Percentiles rank a stretch among this genome's conserved stretches.
phyloP scores from a whole-genome alignment of 2,797 vertebrate species.

The Acridotheres tristis region DNA sequence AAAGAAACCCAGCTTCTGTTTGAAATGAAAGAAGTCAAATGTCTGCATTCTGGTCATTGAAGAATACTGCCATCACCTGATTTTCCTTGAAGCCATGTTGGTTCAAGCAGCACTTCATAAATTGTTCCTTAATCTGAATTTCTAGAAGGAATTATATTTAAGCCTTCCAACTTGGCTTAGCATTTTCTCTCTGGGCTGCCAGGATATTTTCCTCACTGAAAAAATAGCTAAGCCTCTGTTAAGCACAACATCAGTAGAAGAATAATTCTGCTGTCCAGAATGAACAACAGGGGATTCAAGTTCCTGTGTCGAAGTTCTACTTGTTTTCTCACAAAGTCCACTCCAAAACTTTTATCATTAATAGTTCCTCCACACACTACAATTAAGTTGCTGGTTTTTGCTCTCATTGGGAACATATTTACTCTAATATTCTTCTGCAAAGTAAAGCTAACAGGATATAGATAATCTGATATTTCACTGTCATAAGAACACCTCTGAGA shows the following conservation, averaged over 20 bases:
- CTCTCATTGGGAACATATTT: not conserved
- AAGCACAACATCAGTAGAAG: slow-evolving; percentile 30
- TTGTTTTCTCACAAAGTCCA: slow-evolving; percentile 10
- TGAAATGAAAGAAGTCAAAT: not conserved
- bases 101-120: slow-evolving; percentile 59
- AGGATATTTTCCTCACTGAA: slow-evolving; percentile 36
- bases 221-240: slow-evolving; percentile 58
- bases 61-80: slow-evolving; percentile 14
- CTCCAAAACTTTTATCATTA: not conserved
- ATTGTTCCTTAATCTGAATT: slow-evolving; percentile 61
- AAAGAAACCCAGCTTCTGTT: not conserved
- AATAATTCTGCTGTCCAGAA: slow-evolving; percentile 41
- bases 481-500: accelerated
- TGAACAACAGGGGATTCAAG: not conserved
- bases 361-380: not conserved
- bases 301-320: not conserved
- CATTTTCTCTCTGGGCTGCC: slow-evolving; percentile 17
- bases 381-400: not conserved
- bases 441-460: not conserved
- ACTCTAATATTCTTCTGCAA: not conserved
- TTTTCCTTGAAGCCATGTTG: slow-evolving; percentile 47
- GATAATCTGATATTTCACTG: not conserved
- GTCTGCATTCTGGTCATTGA: slow-evolving; percentile 6
- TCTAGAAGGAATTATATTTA: slow-evolving; percentile 51
- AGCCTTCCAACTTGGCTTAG: slow-evolving; percentile 63